Conservation (phyloP, 1,140 invertebrate species). For the Euura lappo region DNA sequence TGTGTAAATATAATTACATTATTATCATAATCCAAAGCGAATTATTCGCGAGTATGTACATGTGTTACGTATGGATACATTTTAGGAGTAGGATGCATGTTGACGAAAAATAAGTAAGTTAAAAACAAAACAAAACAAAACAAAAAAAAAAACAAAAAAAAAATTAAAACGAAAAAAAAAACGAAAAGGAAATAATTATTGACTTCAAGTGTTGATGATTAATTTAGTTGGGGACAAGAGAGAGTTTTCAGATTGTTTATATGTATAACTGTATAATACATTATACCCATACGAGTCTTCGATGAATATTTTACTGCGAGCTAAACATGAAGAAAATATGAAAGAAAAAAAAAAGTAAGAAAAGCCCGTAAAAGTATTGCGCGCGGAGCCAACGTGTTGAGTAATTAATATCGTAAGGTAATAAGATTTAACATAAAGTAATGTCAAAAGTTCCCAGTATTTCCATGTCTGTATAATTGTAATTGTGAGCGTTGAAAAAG, state of each 20-base stretch:
- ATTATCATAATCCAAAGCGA: no score
- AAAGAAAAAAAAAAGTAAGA: no score
- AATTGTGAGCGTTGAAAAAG: slow-evolving; percentile 23
- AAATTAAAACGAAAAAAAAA: neutral
- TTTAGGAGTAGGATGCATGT: neutral
- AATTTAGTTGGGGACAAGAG: no score
- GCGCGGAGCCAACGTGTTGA: no score
- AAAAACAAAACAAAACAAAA: neutral
- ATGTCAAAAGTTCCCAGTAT: slow-evolving; percentile 22
- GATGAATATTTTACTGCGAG: neutral
- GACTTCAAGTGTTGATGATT: no score
- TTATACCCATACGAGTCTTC: no score
- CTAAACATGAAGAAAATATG: neutral
- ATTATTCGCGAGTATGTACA: neutral
- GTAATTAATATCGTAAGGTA: neutral
- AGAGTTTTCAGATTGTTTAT: neutral
- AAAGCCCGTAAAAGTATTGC: no score
- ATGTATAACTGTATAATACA: slow-evolving; percentile 4
- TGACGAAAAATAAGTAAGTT: neutral
- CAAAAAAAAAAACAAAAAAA: neutral
- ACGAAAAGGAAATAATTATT: neutral
- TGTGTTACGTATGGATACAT: neutral
- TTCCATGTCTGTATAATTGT: slow-evolving; percentile 26
- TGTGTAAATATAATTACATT: neutral
- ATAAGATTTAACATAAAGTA: neutral